Percentiles rank a stretch among this genome's conserved stretches.
phyloP scores from a whole-genome alignment of 2,797 vertebrate genomes.

The Falco columbarius region DNA sequence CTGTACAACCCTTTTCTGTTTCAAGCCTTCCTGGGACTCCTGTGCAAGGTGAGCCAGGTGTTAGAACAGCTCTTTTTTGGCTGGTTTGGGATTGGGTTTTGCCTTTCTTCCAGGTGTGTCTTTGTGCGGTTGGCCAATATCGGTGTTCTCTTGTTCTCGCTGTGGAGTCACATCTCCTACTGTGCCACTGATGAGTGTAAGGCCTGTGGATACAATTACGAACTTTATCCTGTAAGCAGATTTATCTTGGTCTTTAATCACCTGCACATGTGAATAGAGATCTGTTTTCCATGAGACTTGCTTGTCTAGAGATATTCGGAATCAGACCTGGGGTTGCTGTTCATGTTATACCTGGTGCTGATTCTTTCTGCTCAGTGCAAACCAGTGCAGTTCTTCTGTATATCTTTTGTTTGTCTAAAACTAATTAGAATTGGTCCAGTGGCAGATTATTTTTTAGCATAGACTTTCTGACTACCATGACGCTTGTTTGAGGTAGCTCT shows the following conservation, averaged over 20 bases:
- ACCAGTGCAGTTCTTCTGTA: neutral
- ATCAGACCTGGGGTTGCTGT: neutral
- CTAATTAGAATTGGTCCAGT: neutral
- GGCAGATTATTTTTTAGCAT: neutral
- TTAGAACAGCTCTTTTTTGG: neutral
- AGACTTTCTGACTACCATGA: neutral
- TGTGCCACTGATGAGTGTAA: constrained; percentile 76
- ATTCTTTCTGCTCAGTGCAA: neutral
- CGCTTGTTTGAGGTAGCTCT: neutral
- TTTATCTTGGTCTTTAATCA: neutral
- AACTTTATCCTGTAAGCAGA: constrained; percentile 87
- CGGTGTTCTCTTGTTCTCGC: constrained; percentile 88
- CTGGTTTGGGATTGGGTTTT: neutral
- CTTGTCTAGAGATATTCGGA: neutral
- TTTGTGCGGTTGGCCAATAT: constrained; percentile 94
- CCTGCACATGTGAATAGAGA: neutral
- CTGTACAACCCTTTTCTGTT: neutral
- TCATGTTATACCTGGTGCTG: neutral
- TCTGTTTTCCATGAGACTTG: neutral
- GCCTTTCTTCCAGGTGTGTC: constrained; percentile 84
- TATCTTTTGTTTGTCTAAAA: neutral
- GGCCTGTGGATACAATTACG: constrained; percentile 89
- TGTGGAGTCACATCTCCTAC: constrained; percentile 88
- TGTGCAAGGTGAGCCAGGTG: neutral
- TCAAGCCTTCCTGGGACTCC: neutral